A percentile compares a stretch with the other conserved stretches of the same genome.
Conservation (phyloP, 2,113 vertebrate species). For the Sitta europaea region DNA sequence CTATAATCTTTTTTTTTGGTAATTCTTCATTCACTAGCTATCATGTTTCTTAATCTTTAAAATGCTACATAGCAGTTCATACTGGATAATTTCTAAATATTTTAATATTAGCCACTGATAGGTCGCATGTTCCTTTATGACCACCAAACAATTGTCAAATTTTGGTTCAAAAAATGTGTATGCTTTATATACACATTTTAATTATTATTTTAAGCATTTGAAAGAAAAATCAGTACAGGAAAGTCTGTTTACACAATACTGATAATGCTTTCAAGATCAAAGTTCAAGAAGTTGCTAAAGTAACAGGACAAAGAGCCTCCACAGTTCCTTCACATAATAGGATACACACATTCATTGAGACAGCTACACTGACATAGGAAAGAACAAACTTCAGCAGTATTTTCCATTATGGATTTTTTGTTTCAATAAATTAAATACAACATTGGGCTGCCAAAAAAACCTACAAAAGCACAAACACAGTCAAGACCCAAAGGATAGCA, state of each 20-base stretch:
- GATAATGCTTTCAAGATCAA: not conserved
- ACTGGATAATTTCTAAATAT: not conserved
- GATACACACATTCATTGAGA: not conserved
- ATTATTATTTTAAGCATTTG: not conserved
- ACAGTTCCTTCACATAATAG: not conserved
- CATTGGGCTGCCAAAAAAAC: not conserved
- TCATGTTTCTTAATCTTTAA: not conserved
- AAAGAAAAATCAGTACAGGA: not conserved
- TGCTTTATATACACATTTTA: not conserved
- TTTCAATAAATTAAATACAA: not conserved
- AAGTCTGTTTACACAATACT: not conserved
- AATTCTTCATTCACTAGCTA: not conserved
- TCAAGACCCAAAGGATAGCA: not conserved
- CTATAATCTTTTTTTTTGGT: not conserved
- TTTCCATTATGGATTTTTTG: not conserved
- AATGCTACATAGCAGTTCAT: not conserved
- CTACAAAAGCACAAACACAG: not conserved
- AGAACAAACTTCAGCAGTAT: not conserved
- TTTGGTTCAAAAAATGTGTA: not conserved
- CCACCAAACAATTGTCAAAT: not conserved
- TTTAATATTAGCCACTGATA: not conserved
- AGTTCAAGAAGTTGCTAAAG: not conserved
- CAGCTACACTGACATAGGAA: not conserved
- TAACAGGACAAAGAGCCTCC: not conserved
- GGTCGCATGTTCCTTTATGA: not conserved